These are phyloP conservation scores for Pangasius larnaudii DNA, from an alignment of 2,797 vertebrate species.

Conservation along the genomic window DNA sequence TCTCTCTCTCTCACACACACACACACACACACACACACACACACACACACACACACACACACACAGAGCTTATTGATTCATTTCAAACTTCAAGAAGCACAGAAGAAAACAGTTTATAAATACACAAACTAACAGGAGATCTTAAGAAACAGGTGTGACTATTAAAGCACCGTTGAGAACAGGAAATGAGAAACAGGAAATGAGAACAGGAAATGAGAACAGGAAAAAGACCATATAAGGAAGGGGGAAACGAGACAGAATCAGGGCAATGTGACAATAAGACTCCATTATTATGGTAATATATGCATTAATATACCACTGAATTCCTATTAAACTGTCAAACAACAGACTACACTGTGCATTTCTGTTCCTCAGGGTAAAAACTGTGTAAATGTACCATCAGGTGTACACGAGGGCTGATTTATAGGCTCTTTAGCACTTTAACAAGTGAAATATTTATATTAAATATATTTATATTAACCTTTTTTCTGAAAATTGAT, in stretches of 20 bases:
- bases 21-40: conserved; percentile 11
- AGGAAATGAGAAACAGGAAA: conserved; percentile 11
- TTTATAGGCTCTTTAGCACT: not conserved
- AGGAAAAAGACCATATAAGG: conserved; percentile 23
- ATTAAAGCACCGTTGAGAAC: not conserved
- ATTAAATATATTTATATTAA: not conserved
- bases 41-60: not conserved
- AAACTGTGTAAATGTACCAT: not conserved
- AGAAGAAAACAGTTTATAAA: not conserved
- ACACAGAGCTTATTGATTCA: not conserved
- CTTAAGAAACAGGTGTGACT: not conserved
- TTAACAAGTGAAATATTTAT: no score
- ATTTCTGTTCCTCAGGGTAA: not conserved
- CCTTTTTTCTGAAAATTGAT: not conserved
- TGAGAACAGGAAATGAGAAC: not conserved
- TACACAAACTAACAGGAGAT: not conserved
- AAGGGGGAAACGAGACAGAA: not conserved
- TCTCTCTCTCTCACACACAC: not conserved
- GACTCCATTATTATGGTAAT: conserved; percentile 7
- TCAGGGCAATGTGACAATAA: not conserved
- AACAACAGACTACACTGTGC: not conserved
- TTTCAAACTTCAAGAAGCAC: not conserved
- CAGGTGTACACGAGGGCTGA: not conserved
- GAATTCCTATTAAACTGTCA: conserved; percentile 1
- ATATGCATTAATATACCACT: not conserved